A percentile compares a stretch with the other conserved stretches of the same genome.
phyloP scores from a whole-genome alignment of 2,113 vertebrate species.

The Chaetura pelagica region DNA sequence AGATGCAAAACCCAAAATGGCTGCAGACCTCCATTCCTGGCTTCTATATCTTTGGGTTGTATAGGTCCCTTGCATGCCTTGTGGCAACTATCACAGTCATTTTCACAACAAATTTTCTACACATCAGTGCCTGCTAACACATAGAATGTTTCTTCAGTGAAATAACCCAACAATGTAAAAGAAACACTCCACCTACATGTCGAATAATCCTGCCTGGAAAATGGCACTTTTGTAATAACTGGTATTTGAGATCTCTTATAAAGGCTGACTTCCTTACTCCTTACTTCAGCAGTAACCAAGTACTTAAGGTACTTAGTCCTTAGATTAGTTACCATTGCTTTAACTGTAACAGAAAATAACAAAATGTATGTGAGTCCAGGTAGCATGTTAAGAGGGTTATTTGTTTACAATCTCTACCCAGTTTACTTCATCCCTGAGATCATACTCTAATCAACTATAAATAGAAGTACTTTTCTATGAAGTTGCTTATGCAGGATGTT shows the following conservation, averaged over 20 bases:
- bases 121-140: neutral
- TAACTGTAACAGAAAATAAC: neutral
- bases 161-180: neutral
- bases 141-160: neutral
- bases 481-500: neutral
- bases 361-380: rapidly evolving
- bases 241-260: neutral
- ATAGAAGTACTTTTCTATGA: neutral
- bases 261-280: neutral
- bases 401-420: neutral
- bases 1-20: neutral
- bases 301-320: neutral
- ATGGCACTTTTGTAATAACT: neutral
- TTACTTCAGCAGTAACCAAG: neutral
- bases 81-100: neutral
- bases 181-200: neutral
- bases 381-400: neutral
- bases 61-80: neutral
- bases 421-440: neutral
- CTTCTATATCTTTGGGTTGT: neutral
- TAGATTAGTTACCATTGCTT: neutral
- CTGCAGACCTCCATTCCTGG: neutral
- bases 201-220: neutral
- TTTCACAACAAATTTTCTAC: neutral
- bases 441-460: neutral